These are phyloP conservation scores for Zaprionus ghesquierei DNA, from an alignment of 1,140 invertebrate species.

Conservation along the genomic window DNA sequence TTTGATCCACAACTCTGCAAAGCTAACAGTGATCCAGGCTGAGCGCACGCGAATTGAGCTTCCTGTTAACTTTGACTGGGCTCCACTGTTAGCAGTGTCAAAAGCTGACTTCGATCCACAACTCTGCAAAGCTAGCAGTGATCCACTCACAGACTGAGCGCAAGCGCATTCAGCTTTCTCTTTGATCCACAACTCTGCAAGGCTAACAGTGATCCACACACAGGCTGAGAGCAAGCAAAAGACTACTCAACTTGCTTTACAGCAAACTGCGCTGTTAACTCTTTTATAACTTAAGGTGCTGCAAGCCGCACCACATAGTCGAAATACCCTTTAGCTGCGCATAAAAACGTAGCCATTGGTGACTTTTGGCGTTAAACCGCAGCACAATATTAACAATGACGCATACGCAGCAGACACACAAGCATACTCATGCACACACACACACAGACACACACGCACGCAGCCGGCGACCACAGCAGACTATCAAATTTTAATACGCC, in stretches of 20 bases:
- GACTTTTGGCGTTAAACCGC: slow-evolving; percentile 76
- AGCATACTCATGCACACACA: slow-evolving; percentile 11
- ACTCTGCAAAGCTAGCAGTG: too few relatives aligned
- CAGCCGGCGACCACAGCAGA: slow-evolving; percentile 53
- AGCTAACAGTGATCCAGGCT: neutral
- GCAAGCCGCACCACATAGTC: neutral
- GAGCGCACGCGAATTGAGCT: neutral
- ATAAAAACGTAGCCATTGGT: slow-evolving; percentile 28
- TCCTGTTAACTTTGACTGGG: neutral
- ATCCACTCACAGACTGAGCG: too few relatives aligned
- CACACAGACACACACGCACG: slow-evolving; percentile 15
- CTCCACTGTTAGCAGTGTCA: too few relatives aligned
- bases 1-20: neutral
- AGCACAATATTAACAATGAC: slow-evolving; percentile 76
- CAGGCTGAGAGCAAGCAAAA: neutral
- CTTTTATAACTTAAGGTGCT: too few relatives aligned
- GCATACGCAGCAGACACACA: slow-evolving; percentile 40
- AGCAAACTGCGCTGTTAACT: neutral
- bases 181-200: neutral
- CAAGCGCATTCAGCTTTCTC: too few relatives aligned
- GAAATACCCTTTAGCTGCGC: neutral
- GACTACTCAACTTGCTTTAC: neutral
- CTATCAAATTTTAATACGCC: slow-evolving; percentile 80
- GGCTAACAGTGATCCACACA: neutral
- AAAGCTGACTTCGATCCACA: too few relatives aligned